These are phyloP conservation scores for Nephrotoma appendiculata DNA, from an alignment of 2,888 invertebrate genomes.

Conservation along the genomic window DNA sequence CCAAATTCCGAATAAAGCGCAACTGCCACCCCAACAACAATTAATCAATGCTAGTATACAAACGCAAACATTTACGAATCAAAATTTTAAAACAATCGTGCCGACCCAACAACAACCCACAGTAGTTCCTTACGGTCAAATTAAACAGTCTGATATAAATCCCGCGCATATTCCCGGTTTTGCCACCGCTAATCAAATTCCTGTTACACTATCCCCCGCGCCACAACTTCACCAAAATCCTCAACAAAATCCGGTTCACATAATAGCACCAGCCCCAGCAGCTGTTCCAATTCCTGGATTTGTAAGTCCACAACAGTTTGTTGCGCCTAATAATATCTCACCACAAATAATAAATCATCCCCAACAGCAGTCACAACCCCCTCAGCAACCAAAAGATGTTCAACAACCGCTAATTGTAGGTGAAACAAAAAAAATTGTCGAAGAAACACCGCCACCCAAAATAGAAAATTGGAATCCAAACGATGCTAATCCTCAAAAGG, in stretches of 20 bases:
- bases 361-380: neutral
- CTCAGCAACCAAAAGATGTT: neutral
- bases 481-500: neutral
- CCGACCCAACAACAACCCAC: conserved; percentile 33
- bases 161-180: conserved; percentile 17
- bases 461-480: conserved; percentile 1
- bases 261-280: neutral
- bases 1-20: conserved; percentile 4
- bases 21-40: conserved; percentile 16
- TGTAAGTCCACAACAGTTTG: neutral
- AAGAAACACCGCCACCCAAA: neutral
- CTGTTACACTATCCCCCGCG: conserved; percentile 16
- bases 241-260: conserved; percentile 2
- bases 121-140: conserved; percentile 38
- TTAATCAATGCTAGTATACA: conserved; percentile 40
- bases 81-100: conserved; percentile 45
- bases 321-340: neutral
- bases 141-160: conserved; percentile 19
- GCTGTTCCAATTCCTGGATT: neutral
- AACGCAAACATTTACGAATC: conserved; percentile 75
- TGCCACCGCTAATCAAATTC: conserved; percentile 19
- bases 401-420: conserved; percentile 4
- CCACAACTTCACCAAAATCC: conserved; percentile 6
- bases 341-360: neutral
- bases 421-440: neutral